Base-by-base conservation (phyloP, 2,113 vertebrate species). In the Deroptyus accipitrinus region DNA sequence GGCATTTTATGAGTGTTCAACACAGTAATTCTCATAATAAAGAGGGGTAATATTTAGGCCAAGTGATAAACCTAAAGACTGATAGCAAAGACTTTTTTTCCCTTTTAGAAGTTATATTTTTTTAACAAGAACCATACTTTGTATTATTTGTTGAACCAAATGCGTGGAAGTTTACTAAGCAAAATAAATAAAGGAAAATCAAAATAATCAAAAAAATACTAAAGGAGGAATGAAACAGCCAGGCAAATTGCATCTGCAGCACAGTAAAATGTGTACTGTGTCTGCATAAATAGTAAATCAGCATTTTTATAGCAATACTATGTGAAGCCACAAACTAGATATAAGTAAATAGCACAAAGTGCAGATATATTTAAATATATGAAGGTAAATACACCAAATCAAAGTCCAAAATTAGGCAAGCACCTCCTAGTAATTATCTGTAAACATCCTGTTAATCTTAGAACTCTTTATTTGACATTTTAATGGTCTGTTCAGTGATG, bases 381-480 rank as follows among this genome's bases (percentile, higher is more conserved):
- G 66, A 91, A 41, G 78, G 55, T 87, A 87, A 96, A 95, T 85
- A 78, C 84, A 84, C 51, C 66, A 76, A 77, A 33, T 42, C 12
- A 30, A 68, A 19, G 72, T 44, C 37, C 59, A 63, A 86, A 88
- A 94, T 61, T 42, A 91, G 76, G 30, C 93, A 89, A 13, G 87
- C 80, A 27, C 52, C 49, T 86, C 54, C 64, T 94, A 70, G 85
- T 94, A 91, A 96, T 94, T 91, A 83, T 82, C 94, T 96, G 86
- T 86, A 95, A 95, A 88, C 72, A 83, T 91, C 64, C 68, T 69
- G 73, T 80, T 92, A 69, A 42, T 83, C 67, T 87, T 39, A 31
- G n/a, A 69, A 52, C 61, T 86, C 81, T 75, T 55, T 55, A 23
- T 83, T 90, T 80, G 91, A 41, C 92, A 68, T 55, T 90, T 83